Conservation (phyloP, 2,888 invertebrate genomes). For the Xanthia togata region DNA sequence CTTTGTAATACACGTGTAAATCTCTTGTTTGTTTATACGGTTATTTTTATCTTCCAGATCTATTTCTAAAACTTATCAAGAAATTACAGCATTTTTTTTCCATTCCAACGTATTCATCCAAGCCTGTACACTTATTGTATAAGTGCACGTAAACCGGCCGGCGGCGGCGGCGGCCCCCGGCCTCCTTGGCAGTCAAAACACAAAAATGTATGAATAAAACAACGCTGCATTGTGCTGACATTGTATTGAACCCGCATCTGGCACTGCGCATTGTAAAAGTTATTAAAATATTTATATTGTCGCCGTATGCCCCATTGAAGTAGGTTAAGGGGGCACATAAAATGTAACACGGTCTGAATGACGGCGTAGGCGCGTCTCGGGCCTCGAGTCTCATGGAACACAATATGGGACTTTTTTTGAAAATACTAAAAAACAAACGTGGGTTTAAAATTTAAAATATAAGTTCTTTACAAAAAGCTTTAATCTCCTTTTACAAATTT, state of each 20-base stretch:
- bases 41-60: conserved; percentile 26
- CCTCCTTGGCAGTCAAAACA: conserved; percentile 43
- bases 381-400: conserved; percentile 18
- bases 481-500: not conserved
- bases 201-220: conserved; percentile 48
- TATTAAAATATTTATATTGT: conserved; percentile 72
- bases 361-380: conserved; percentile 47
- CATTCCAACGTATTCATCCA: conserved; percentile 23
- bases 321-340: conserved; percentile 72
- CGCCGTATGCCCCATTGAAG: conserved; percentile 63
- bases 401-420: conserved; percentile 7
- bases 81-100: conserved; percentile 2
- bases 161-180: too few relatives aligned
- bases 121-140: too few relatives aligned
- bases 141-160: conserved; percentile 19
- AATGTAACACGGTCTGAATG: conserved; percentile 62
- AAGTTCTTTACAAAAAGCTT: not conserved
- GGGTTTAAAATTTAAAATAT: too few relatives aligned
- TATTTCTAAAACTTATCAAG: conserved; percentile 32
- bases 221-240: conserved; percentile 49
- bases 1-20: conserved; percentile 32
- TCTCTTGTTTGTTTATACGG: conserved; percentile 37
- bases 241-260: conserved; percentile 61
- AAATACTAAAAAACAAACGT: not conserved
- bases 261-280: conserved; percentile 59